Base-by-base conservation (phyloP, 2,888 invertebrate genomes). In the Invenusta paracnida region DNA sequence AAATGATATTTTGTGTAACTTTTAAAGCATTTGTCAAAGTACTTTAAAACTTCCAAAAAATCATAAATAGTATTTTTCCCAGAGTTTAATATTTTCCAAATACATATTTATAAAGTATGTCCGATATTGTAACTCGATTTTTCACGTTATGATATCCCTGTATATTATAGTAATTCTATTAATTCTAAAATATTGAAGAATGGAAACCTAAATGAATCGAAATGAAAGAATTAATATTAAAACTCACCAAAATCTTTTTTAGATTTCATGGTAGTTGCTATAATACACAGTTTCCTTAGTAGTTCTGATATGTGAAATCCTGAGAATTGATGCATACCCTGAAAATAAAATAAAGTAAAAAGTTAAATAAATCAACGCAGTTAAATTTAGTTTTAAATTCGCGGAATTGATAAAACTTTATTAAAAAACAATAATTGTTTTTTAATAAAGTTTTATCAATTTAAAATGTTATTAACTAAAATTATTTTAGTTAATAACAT, bases 231-330 rank as follows among this genome's bases (percentile, higher is more conserved):
- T n/a, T n/a, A n/a, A n/a, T n/a, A n/a, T n/a, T n/a, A 48, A 48
- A 48, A 48, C 73, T 2, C 23, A 73, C 73, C 73, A 23, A n/a
- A 73, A 23, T 73, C 73, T 5, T 5, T n/a, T 73, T 23, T 73
- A 13, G 73, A 2, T 73, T 73, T 25, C 5, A 23, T 25, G 25
- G 23, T 73, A 25, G 11, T 73, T 73, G 73, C 25, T 23, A 73
- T 73, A 73, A 73, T 73, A 23, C 73, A 73, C 25, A 73, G 5
- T 25, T 73, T 73, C 73, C 73, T 73, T 23, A 73, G 23, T 13
- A 73, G 25, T 73, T 73, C 73, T 73, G 73, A 73, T 73, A 73
- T 73, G 27, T 73, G 73, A 23, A 73, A 73, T 73, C 73, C 73
- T 5, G 73, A 23, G 25, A 73, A 25, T 25, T 73, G 73, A 23